Evolutionary conservation across 1,140 invertebrate species (phyloP).

Genomic region (Drosophila tsacasi): DNA sequence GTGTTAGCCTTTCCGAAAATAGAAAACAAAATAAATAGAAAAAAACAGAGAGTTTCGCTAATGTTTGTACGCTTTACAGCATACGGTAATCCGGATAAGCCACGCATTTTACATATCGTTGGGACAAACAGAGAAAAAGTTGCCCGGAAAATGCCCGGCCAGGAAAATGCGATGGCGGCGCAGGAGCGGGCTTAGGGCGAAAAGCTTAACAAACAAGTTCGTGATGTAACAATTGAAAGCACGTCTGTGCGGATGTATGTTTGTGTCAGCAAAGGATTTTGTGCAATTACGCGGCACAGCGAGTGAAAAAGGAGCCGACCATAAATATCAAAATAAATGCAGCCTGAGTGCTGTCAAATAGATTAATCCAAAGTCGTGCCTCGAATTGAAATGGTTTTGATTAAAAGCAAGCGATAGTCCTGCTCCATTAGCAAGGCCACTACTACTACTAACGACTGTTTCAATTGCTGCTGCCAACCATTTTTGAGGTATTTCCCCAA

Average conservation of each 20-base stretch:
- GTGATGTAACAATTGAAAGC: slow-evolving; percentile 55
- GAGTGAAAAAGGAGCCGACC: slow-evolving; percentile 40
- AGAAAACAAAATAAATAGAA: slow-evolving; percentile 7
- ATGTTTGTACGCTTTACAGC: slow-evolving; percentile 53
- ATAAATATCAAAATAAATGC: slow-evolving; percentile 59
- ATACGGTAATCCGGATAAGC: slow-evolving; percentile 63
- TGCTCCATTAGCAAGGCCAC: slow-evolving; percentile 30
- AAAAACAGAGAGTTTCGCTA: slow-evolving; percentile 25
- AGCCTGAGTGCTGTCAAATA: slow-evolving; percentile 47
- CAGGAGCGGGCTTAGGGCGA: slow-evolving; percentile 27
- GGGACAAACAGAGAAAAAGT: slow-evolving; percentile 37
- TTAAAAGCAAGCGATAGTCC: slow-evolving; percentile 15
- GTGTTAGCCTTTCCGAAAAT: not conserved
- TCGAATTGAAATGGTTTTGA: slow-evolving; percentile 36
- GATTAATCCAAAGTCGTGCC: slow-evolving; percentile 32
- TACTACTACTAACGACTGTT: slow-evolving; percentile 4
- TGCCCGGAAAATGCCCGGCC: slow-evolving; percentile 13
- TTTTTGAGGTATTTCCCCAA: slow-evolving; percentile 32
- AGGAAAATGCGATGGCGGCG: slow-evolving; percentile 5
- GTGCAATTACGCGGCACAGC: slow-evolving; percentile 49
- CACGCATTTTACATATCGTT: slow-evolving; percentile 66
- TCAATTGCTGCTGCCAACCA: not conserved
- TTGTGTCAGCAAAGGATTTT: slow-evolving; percentile 62
- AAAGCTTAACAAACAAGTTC: slow-evolving; percentile 60
- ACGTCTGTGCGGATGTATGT: slow-evolving; percentile 29